A percentile compares a stretch with the other conserved stretches of the same genome.
phyloP scores from a whole-genome alignment of 2,797 vertebrate genomes.

The Psittacula derbiana region DNA sequence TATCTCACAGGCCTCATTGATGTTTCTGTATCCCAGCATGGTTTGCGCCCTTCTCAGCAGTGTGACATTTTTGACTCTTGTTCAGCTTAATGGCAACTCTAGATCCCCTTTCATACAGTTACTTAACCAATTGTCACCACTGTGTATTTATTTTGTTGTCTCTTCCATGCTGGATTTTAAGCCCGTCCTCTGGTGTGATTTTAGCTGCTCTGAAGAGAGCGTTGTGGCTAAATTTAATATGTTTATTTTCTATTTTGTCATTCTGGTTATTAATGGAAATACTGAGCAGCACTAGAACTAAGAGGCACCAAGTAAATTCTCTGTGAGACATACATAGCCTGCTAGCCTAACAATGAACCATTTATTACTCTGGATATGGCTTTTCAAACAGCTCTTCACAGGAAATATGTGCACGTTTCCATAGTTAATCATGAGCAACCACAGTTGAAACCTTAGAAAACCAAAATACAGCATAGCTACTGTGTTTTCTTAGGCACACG shows the following conservation, averaged over 20 bases:
- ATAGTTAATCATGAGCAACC: background rate
- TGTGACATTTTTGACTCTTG: background rate
- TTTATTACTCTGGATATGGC: background rate
- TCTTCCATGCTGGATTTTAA: background rate
- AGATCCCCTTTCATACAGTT: background rate
- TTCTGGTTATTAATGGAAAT: conserved; percentile 3
- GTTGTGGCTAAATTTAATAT: background rate
- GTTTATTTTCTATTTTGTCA: background rate
- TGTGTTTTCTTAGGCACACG: background rate
- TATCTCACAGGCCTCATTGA: background rate
- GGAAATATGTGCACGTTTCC: background rate
- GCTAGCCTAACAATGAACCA: background rate
- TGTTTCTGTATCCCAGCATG: background rate
- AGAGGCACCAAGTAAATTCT: background rate
- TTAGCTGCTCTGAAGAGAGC: background rate
- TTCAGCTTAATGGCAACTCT: background rate
- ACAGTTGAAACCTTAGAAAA: background rate
- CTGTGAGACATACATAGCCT: background rate
- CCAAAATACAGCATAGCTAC: background rate
- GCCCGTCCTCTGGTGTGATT: background rate
- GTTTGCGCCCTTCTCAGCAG: background rate
- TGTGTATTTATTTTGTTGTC: background rate
- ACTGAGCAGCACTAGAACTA: background rate
- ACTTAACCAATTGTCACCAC: background rate
- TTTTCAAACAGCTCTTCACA: conserved; percentile 3